phyloP scores from a whole-genome alignment of 2,797 vertebrate genomes.

The Erpetoichthys calabaricus region DNA sequence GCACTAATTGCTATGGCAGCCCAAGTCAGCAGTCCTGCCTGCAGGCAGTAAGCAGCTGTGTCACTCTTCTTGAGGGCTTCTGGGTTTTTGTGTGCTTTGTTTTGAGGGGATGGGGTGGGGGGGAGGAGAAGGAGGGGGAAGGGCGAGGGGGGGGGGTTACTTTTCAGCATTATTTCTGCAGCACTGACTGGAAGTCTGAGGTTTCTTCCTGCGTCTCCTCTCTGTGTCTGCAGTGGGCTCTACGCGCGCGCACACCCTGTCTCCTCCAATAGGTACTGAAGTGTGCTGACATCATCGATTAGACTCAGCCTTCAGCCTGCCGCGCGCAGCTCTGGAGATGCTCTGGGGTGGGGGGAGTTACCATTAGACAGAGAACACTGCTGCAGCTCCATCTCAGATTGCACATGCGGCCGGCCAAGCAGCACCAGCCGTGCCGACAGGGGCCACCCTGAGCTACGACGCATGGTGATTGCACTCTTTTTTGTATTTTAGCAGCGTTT shows the following conservation, averaged over 20 bases:
- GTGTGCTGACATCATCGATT: conserved; percentile 60
- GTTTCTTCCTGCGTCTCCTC: conserved; percentile 3
- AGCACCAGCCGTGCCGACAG: conserved; percentile 6
- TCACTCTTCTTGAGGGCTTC: too few relatives aligned
- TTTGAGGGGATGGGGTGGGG: neutral
- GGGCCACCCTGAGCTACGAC: too few relatives aligned
- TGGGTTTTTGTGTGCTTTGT: too few relatives aligned
- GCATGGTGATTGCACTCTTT: too few relatives aligned
- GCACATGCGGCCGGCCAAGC: conserved; percentile 20
- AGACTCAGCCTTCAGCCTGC: conserved; percentile 36
- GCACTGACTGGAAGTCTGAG: conserved; percentile 17
- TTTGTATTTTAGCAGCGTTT: too few relatives aligned
- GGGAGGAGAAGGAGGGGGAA: neutral
- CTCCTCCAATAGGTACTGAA: conserved; percentile 26
- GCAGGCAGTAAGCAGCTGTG: too few relatives aligned
- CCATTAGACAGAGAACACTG: conserved; percentile 12
- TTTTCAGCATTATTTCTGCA: conserved; percentile 11
- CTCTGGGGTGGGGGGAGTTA: conserved; percentile 6
- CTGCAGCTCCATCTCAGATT: conserved; percentile 33
- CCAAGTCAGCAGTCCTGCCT: too few relatives aligned
- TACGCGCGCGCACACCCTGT: conserved; percentile 10
- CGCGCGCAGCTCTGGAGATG: conserved; percentile 28
- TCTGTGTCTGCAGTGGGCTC: conserved; percentile 36
- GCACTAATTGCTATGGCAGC: too few relatives aligned
- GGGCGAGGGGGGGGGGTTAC: neutral